Conservation (phyloP, 2,888 invertebrate species). For the Temnothorax ravouxi region DNA sequence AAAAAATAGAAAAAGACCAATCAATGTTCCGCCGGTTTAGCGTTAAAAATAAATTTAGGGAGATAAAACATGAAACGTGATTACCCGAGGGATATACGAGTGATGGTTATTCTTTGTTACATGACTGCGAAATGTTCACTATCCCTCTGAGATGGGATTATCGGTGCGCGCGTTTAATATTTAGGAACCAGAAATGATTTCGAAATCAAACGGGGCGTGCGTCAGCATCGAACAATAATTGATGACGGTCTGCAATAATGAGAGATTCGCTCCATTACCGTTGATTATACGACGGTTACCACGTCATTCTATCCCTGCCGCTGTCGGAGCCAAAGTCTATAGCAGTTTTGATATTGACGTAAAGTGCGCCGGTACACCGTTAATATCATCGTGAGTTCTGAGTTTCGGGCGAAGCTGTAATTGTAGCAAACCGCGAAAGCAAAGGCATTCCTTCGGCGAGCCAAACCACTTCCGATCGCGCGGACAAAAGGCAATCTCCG, state of each 20-base stretch:
- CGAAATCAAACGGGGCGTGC: constrained; percentile 5
- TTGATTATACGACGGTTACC: constrained; percentile 53
- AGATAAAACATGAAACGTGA: constrained; percentile 10
- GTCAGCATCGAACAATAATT: constrained; percentile 52
- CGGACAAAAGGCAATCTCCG: constrained; percentile 69
- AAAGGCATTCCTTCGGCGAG: constrained; percentile 73
- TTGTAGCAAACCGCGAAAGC: constrained; percentile 69
- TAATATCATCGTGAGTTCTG: constrained; percentile 68
- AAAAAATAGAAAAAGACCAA: constrained; percentile 7
- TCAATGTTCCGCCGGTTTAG: background rate
- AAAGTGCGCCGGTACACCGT: constrained; percentile 51
- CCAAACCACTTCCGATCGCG: constrained; percentile 66
- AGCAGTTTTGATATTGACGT: constrained; percentile 44
- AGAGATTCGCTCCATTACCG: constrained; percentile 51
- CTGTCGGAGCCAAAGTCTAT: constrained; percentile 20
- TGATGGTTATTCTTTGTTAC: background rate
- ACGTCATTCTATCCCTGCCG: constrained; percentile 39
- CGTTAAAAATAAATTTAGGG: constrained; percentile 4
- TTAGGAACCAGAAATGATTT: constrained; percentile 45
- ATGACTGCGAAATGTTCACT: background rate
- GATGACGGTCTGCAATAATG: constrained; percentile 36
- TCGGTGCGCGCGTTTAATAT: constrained; percentile 34
- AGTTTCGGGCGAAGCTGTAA: constrained; percentile 71
- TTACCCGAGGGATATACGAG: background rate
- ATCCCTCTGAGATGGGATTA: constrained; percentile 3